Percentiles rank a stretch among this genome's conserved stretches.
Evolutionary conservation across 1,140 invertebrate species (phyloP).

Genomic region (Lordiphosa clarofinis): DNA sequence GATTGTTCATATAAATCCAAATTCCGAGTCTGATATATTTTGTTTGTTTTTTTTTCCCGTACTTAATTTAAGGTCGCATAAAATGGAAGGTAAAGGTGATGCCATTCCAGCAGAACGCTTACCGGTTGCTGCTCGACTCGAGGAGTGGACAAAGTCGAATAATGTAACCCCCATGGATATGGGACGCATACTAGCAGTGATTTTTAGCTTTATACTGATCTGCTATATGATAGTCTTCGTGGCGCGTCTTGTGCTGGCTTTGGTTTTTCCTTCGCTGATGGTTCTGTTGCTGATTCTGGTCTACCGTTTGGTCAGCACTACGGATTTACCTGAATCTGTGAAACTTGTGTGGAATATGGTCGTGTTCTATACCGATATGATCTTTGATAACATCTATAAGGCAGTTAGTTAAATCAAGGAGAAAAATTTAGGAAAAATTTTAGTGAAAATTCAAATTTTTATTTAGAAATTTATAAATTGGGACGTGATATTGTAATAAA

Average conservation of each 20-base stretch:
- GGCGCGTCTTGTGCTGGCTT: slow-evolving; percentile 18
- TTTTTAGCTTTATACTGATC: slow-evolving; percentile 11
- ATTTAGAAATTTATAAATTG: too few relatives aligned
- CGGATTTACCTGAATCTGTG: slow-evolving; percentile 6
- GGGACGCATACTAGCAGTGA: slow-evolving; percentile 12
- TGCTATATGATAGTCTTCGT: slow-evolving; percentile 10
- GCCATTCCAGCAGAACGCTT: background rate
- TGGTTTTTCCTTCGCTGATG: slow-evolving; percentile 19
- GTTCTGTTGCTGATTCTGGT: slow-evolving; percentile 8
- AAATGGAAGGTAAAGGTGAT: slow-evolving; percentile 7
- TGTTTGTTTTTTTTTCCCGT: too few relatives aligned
- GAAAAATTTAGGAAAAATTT: background rate
- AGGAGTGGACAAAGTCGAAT: slow-evolving; percentile 11
- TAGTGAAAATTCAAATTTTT: too few relatives aligned
- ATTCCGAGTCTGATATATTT: too few relatives aligned
- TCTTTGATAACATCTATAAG: background rate
- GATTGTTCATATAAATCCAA: too few relatives aligned
- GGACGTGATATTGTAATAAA: too few relatives aligned
- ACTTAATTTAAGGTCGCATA: too few relatives aligned
- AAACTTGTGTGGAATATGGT: slow-evolving; percentile 3
- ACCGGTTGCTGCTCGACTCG: background rate
- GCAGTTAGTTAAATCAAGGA: background rate
- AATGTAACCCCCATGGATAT: slow-evolving; percentile 8
- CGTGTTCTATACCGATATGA: background rate
- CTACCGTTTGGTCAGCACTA: slow-evolving; percentile 5